These are phyloP conservation scores for Cebidichthys violaceus DNA, from an alignment of 2,113 vertebrate species.

Conservation along the genomic window DNA sequence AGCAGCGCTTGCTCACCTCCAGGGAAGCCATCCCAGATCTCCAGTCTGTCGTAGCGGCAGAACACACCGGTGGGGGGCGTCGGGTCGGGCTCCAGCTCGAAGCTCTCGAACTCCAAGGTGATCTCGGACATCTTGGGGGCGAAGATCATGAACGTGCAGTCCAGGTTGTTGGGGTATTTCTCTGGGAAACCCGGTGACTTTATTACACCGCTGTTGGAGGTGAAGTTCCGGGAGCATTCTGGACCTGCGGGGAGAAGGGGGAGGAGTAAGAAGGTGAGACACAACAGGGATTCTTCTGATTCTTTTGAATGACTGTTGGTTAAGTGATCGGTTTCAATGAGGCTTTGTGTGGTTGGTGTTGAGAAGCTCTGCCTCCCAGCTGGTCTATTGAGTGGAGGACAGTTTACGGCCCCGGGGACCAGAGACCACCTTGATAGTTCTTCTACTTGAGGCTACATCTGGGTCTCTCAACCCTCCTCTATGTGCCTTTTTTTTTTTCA, in stretches of 20 bases:
- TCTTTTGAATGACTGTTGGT: slow-evolving; percentile 36
- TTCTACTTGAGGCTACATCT: slow-evolving; percentile 37
- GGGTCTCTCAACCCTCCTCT: slow-evolving; percentile 1
- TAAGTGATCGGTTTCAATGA: slow-evolving; percentile 31
- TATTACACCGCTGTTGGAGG: slow-evolving; percentile 91
- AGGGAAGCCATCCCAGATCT: slow-evolving; percentile 98
- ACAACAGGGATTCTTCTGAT: not conserved
- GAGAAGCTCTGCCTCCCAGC: slow-evolving; percentile 43
- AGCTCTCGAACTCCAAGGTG: slow-evolving; percentile 96
- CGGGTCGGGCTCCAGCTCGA: slow-evolving; percentile 94
- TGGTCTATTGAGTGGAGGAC: slow-evolving; percentile 32
- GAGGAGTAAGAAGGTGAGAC: slow-evolving; percentile 22
- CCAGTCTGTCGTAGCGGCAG: slow-evolving; percentile 96
- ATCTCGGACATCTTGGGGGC: slow-evolving; percentile 98
- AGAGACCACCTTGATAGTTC: slow-evolving; percentile 53
- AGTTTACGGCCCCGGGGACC: slow-evolving; percentile 34
- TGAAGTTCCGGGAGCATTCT: slow-evolving; percentile 97
- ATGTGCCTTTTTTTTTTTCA: not conserved
- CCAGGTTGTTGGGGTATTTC: slow-evolving; percentile 97
- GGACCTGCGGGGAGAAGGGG: slow-evolving; percentile 85
- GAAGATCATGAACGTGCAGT: slow-evolving; percentile 99
- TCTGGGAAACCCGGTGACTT: slow-evolving; percentile 97
- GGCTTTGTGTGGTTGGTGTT: slow-evolving; percentile 31
- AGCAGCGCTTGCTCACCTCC: slow-evolving; percentile 85
- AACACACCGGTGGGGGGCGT: slow-evolving; percentile 90